Evolutionary conservation across 2,888 invertebrate genomes (phyloP), one percentile per base, ranked within the genome.

Genomic region (Exephanes ischioxanthus): DNA sequence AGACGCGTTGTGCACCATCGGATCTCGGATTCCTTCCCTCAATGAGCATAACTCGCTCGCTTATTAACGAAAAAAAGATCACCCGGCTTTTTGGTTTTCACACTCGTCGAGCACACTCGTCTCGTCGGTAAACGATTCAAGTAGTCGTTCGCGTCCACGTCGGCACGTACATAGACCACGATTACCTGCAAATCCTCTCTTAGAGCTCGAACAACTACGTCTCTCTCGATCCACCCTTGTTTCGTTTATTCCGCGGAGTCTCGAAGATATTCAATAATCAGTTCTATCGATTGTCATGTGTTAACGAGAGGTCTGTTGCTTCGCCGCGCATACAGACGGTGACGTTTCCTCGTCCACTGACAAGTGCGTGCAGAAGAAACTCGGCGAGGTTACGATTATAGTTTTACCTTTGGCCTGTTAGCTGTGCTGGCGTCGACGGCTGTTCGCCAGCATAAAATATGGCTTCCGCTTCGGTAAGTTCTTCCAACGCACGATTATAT

Each of bases 401-500:
- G 73, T 75, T 61, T 61, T 63, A 22, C 33, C 51, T n/a, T 37
- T 41, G 37, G 16, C 51, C 67, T 45, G 16, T n/a, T 16, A 22
- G 67, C 55, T 51, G 37, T 45, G 67, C 55, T 75, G 19, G 58
- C 41, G 55, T 19, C 72, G 80, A 82, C 79, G 84, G 77, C 66
- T 53, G 68, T 58, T 81, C 14, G 30, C 22, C 63, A 75, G 76
- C 73, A 71, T 80, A 87, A 89, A 93, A 92, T 67, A 94, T 94
- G 93, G 93, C 94, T 90, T 94, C 93, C 85, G 93, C 93, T 90
- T 93, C 94, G 93, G 93, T 94, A 93, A 89, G 93, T 93, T 76
- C 48, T 37, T 87, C 77, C 51, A 63, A 30, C 80, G 48, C 67
- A 78, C 66, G 37, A 66, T 75, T 81, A 77, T 45, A 70, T 66